Base-by-base conservation (phyloP, 92 coral and sea anemone genomes). In the Meandrina meandrites region DNA sequence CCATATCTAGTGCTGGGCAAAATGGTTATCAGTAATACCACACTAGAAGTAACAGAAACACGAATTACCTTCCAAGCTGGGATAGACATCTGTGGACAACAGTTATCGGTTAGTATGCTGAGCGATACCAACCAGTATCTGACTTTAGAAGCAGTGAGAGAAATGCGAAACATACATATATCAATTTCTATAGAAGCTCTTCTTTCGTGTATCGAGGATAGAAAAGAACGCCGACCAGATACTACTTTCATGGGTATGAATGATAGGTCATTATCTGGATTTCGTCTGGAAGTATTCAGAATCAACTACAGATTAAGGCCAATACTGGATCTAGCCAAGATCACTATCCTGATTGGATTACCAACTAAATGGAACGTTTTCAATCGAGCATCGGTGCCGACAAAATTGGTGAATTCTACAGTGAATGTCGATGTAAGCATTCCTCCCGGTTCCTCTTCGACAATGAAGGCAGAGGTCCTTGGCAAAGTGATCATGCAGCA, bases 401-500 rank as follows among this genome's bases (percentile, higher is more conserved):
- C 85, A n/a, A 45, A 64, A 45, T 27, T 81, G 37, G 21, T 13
- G 12, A 66, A 64, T 54, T 2, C 64, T 73, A 69, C 78, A 81
- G 51, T 86, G 32, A 85, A 68, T 47, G 35, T 89, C 5, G 28
- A 50, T 11, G 62, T 88, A 24, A 80, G 34, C 40, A 76, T 80
- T 11, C 62, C 72, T 24, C 60, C 79, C 0, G 69, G 82, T 69
- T 47, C 54, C 24, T 75, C 79, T 47, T 19, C 17, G 14, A 54
- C 90, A 8, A 89, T 92, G 5, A 90, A 36, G 13, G 89, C 90
- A 27, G 45, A 56, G 12, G 75, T 89, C 31, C 21, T 50, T n/a
- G 94, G 94, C n/a, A n/a, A 74, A 60, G 76, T 86, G 24, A 47
- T 47, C 24, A 69, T 92, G 17, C 90, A 92, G 75, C 79, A 89